Evolutionary conservation across 1,140 invertebrate species (phyloP), one percentile per base, ranked within the genome.

Genomic region (Schlechtendalia chinensis): DNA sequence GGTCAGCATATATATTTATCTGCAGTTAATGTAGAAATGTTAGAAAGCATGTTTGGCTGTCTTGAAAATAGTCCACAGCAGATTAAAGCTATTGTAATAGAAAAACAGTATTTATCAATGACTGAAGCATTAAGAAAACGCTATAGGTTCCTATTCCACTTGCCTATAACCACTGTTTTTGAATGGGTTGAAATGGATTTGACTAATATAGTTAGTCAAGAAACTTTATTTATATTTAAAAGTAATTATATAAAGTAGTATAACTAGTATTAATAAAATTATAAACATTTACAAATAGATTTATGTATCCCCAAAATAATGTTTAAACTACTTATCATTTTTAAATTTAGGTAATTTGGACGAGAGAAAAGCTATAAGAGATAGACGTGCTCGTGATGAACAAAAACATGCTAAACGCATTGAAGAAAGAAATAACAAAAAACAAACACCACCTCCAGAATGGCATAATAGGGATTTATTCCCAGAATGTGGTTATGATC

Each of bases 1-100:
- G 96, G 96, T 0, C 96, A 97, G 86, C 93, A 96, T 84, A 90
- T 98, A 39, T 99, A 95, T 86, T 86, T 98, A 65, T 94, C 98
- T 87, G 91, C 94, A 5, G 86, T 98, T 82, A 98, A 98, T 87
- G 91, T 94, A 4, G 91, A 92, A 72, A 96, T 98, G 90, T 86
- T 99, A 82, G 92, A 94, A 84, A 89, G 91, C 63, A 91, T 94
- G 65, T 98, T 96, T 88, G 94, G 94, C 22, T 89, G 88, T 63
- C 88, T 98, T 65, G 91, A 94, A 81, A 87, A 91, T 59, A 92
- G 92, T 81, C 96, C 96, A 0, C 86, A 87, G n/a, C 84, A 88
- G 12, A 90, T 98, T 65, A 87, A 85, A 0, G 92, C 92, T 6
- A 88, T 88, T 81, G 91, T 98, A 67, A 85, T 98, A 3, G 94